These are phyloP conservation scores for Cercocebus atys DNA, from an alignment of 2,113 vertebrate species.

Conservation along the genomic window DNA sequence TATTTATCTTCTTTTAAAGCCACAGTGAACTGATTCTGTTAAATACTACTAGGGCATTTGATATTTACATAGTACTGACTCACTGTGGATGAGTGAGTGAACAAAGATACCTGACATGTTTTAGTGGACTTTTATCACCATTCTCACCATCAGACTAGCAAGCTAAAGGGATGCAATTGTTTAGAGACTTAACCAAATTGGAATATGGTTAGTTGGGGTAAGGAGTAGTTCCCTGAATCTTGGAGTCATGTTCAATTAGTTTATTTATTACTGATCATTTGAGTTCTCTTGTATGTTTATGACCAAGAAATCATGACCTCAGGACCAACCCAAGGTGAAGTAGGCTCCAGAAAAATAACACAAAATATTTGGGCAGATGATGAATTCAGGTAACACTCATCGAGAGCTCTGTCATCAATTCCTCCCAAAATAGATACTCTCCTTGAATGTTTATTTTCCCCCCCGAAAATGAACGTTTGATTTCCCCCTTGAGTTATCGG, in stretches of 20 bases:
- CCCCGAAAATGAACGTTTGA: slow-evolving; percentile 35
- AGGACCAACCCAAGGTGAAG: not conserved
- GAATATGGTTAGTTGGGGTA: not conserved
- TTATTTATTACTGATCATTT: not conserved
- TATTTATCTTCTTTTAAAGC: slow-evolving; percentile 53
- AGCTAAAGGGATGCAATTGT: not conserved
- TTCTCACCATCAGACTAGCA: not conserved
- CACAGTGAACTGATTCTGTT: not conserved
- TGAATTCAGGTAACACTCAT: slow-evolving; percentile 17
- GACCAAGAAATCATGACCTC: not conserved
- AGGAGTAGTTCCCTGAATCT: slow-evolving; percentile 27
- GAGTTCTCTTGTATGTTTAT: not conserved
- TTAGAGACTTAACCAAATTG: slow-evolving; percentile 13
- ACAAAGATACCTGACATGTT: not conserved
- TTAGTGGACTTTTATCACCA: not conserved
- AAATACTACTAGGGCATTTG: not conserved
- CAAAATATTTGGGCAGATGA: not conserved
- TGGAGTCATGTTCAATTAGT: slow-evolving; percentile 27
- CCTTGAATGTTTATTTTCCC: slow-evolving; percentile 38
- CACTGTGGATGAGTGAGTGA: not conserved
- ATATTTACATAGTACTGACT: not conserved
- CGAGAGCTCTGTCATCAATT: not conserved
- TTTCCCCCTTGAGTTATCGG: slow-evolving; percentile 40
- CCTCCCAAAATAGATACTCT: not conserved
- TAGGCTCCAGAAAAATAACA: slow-evolving; percentile 1